Evolutionary conservation across 2,113 vertebrate genomes (phyloP).

Genomic region (Muntiacus muntjak): DNA sequence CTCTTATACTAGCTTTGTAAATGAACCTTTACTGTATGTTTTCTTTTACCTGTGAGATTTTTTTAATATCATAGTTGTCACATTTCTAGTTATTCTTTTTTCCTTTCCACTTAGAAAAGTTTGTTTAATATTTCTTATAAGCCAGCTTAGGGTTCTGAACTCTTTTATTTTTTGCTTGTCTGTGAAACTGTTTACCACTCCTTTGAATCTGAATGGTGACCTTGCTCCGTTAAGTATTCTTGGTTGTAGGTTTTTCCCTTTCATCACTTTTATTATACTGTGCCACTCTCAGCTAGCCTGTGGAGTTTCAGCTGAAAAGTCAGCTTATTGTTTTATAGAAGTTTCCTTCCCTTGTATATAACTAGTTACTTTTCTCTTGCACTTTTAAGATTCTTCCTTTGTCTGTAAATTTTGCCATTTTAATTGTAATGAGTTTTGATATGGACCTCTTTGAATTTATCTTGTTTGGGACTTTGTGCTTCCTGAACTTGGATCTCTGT

Average conservation of each 20-base stretch:
- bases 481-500: neutral
- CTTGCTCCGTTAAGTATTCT: neutral
- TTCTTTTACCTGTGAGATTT: neutral
- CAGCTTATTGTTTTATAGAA: neutral
- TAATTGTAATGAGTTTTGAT: neutral
- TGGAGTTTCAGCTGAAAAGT: neutral
- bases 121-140: neutral
- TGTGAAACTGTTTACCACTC: neutral
- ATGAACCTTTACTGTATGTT: neutral
- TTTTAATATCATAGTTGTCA: neutral
- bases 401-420: neutral
- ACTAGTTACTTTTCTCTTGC: neutral
- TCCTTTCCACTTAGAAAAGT: neutral
- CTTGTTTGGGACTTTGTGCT: neutral
- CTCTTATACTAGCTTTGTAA: neutral
- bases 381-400: neutral
- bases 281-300: neutral
- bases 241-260: neutral
- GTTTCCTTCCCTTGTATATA: neutral
- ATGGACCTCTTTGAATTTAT: neutral
- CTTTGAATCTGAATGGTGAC: neutral
- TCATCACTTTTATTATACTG: neutral
- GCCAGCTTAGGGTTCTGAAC: neutral
- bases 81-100: neutral
- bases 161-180: neutral